Evolutionary conservation across 2,797 vertebrate genomes (phyloP).

Genomic region (Myotis findleyi): DNA sequence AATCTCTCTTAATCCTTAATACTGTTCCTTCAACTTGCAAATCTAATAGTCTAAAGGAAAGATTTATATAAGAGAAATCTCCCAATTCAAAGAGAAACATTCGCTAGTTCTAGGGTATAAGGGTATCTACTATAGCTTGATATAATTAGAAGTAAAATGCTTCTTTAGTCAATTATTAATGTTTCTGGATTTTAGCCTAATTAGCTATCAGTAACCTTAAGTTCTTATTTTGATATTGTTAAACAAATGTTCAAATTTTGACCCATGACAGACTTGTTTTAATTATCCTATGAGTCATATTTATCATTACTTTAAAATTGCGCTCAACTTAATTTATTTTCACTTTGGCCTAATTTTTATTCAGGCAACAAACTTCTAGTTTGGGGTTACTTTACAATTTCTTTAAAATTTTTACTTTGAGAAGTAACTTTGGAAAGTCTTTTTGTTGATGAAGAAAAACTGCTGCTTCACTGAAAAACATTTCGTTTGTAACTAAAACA

Average conservation of each 20-base stretch:
- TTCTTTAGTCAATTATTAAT: conserved; percentile 29
- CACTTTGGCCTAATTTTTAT: conserved; percentile 53
- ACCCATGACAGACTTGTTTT: conserved; percentile 33
- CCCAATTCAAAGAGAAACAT: background rate
- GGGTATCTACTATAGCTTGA: background rate
- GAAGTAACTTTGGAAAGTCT: conserved; percentile 45
- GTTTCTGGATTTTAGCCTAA: conserved; percentile 34
- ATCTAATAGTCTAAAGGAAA: conserved; percentile 18
- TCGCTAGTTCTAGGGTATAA: background rate
- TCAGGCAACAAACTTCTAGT: conserved; percentile 43
- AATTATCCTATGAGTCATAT: conserved; percentile 43
- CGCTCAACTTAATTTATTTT: conserved; percentile 43
- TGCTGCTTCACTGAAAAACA: conserved; percentile 57
- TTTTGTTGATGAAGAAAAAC: conserved; percentile 57
- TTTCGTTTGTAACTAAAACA: conserved; percentile 65
- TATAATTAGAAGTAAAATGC: conserved; percentile 17
- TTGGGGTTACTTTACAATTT: conserved; percentile 41
- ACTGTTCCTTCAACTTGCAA: background rate
- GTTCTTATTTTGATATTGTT: background rate
- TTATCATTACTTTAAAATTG: conserved; percentile 62
- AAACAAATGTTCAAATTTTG: conserved; percentile 32
- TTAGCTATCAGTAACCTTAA: conserved; percentile 35
- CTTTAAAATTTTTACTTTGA: conserved; percentile 63
- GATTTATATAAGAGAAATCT: conserved; percentile 19
- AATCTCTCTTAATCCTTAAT: conserved; percentile 43